Percentiles rank a stretch among this genome's conserved stretches.
Evolutionary conservation across 2,113 vertebrate genomes (phyloP).

Genomic region (Prochilodus magdalenae): DNA sequence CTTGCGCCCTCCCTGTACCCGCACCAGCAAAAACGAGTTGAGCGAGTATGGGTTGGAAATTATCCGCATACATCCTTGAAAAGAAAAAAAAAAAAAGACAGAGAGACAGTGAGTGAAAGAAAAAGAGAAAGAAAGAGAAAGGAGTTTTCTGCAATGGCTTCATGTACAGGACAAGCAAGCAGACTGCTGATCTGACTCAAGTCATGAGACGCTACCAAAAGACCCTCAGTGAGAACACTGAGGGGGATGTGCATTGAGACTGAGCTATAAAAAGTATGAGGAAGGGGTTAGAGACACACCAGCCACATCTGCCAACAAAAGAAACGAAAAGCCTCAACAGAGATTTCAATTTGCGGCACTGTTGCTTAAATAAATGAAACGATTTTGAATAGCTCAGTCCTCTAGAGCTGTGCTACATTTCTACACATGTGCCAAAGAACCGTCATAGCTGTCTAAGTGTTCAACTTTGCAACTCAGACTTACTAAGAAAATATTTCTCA

Average conservation of each 20-base stretch:
- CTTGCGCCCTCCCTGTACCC: constrained; percentile 61
- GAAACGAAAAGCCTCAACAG: constrained; percentile 17
- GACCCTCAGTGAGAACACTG: constrained; percentile 18
- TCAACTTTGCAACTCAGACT: not conserved
- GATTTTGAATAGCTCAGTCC: constrained; percentile 37
- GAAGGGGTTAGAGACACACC: constrained; percentile 21
- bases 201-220: constrained; percentile 47
- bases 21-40: constrained; percentile 73
- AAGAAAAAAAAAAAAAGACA: constrained; percentile 32
- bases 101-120: not conserved
- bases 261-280: constrained; percentile 40
- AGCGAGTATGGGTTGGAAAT: constrained; percentile 73
- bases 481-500: not conserved
- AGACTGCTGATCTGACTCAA: constrained; percentile 40
- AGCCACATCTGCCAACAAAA: constrained; percentile 33
- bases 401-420: constrained; percentile 55
- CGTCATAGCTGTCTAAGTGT: not conserved
- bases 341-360: not conserved
- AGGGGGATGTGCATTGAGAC: constrained; percentile 21
- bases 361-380: not conserved
- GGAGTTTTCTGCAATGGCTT: constrained; percentile 28
- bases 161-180: constrained; percentile 28
- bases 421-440: constrained; percentile 3
- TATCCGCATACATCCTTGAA: constrained; percentile 64
- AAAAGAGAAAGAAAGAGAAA: constrained; percentile 5